These are phyloP conservation scores for Porites divaricata DNA, from an alignment of 92 coral and sea anemone genomes.

Conservation along the genomic window DNA sequence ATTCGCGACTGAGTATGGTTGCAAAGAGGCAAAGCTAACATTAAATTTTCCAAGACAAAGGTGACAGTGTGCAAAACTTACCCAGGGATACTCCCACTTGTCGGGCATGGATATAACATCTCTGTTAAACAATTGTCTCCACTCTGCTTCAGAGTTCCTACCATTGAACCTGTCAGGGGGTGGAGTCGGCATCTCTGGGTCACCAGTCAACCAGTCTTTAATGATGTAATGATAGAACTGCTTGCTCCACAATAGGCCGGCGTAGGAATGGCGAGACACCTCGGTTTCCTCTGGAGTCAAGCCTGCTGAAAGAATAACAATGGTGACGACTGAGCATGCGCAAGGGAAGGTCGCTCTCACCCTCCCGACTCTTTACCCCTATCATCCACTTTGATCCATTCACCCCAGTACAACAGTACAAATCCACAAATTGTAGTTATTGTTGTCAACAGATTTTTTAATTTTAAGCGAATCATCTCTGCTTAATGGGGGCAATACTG, in stretches of 20 bases:
- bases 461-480: no score
- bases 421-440: no score
- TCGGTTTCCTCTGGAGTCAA: slow-evolving; percentile 55
- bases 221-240: slow-evolving; percentile 70
- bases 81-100: slow-evolving; percentile 99
- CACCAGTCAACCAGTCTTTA: slow-evolving; percentile 89
- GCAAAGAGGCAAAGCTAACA: no score
- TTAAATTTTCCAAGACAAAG: no score
- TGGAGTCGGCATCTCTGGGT: slow-evolving; percentile 84
- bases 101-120: slow-evolving; percentile 43
- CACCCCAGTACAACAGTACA: no score
- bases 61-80: slow-evolving; percentile 24
- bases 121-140: slow-evolving; percentile 88
- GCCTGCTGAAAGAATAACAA: slow-evolving; percentile 4
- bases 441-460: no score
- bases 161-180: slow-evolving; percentile 72
- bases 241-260: slow-evolving; percentile 69
- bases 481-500: no score
- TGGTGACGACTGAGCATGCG: not conserved
- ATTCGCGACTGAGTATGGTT: no score
- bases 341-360: not conserved
- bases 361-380: not conserved
- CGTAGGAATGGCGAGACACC: slow-evolving; percentile 93
- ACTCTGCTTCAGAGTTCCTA: slow-evolving; percentile 71
- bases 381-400: no score